Conservation (phyloP, 2,797 vertebrate species). For the Danio aesculapii region DNA sequence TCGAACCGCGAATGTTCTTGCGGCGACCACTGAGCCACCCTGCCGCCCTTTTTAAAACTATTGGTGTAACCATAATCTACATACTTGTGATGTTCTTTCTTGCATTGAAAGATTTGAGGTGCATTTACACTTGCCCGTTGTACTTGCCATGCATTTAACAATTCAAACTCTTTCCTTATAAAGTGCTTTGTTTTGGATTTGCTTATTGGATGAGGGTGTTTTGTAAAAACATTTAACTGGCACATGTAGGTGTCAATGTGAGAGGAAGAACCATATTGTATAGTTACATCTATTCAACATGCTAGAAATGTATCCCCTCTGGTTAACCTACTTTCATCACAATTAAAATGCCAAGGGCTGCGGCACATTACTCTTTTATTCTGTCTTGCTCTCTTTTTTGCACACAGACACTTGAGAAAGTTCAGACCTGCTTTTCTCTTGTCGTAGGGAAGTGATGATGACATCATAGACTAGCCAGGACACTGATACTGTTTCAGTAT, state of each 20-base stretch:
- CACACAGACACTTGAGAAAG: neutral
- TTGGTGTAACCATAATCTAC: too few relatives aligned
- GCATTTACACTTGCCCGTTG: too few relatives aligned
- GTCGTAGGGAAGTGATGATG: conserved; percentile 23
- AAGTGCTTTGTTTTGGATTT: too few relatives aligned
- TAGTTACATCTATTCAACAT: conserved; percentile 53
- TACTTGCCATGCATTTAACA: too few relatives aligned
- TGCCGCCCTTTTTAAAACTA: too few relatives aligned
- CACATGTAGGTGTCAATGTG: conserved; percentile 46
- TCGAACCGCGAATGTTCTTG: too few relatives aligned
- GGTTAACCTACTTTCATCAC: conserved; percentile 67
- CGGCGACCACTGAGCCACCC: too few relatives aligned
- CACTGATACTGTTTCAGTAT: conserved; percentile 49
- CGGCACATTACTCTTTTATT: conserved; percentile 21
- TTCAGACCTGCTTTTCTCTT: neutral
- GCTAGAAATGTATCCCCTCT: conserved; percentile 59
- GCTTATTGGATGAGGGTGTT: too few relatives aligned
- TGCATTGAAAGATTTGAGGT: too few relatives aligned
- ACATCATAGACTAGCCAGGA: conserved; percentile 36
- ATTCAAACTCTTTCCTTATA: too few relatives aligned
- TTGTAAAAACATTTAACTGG: neutral
- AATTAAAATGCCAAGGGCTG: conserved; percentile 58
- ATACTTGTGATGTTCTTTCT: too few relatives aligned
- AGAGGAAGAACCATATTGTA: conserved; percentile 27
- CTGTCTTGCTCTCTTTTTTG: neutral